Evolutionary conservation across 2,113 vertebrate species (phyloP).

Genomic region (Procapra przewalskii): DNA sequence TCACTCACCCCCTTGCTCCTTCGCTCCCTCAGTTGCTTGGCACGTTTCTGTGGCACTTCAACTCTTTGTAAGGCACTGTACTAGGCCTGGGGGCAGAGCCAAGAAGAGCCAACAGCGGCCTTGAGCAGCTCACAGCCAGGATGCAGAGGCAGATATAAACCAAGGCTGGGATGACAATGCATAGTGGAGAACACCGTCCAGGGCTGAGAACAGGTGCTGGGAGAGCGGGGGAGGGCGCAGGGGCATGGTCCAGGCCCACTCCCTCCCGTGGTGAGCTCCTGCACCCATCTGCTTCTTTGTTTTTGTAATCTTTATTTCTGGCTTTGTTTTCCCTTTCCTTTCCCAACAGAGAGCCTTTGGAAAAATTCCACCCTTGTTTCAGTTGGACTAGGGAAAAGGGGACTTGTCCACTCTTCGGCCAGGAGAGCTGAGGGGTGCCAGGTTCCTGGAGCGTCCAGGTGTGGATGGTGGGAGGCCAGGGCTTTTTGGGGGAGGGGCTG

Average conservation of each 20-base stretch:
- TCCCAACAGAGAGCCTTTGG: slow-evolving; percentile 60
- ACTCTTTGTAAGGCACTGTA: neutral
- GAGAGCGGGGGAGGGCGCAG: neutral
- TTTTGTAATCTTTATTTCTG: slow-evolving; percentile 68
- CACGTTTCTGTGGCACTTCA: neutral
- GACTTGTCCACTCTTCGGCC: slow-evolving; percentile 7
- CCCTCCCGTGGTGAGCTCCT: neutral
- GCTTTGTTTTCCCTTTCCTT: slow-evolving; percentile 65
- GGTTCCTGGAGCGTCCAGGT: slow-evolving; percentile 48
- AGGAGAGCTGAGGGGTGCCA: neutral
- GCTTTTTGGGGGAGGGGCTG: too few relatives aligned
- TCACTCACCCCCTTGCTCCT: neutral
- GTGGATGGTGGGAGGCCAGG: neutral
- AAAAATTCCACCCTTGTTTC: slow-evolving; percentile 71
- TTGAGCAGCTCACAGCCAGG: neutral
- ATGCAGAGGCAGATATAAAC: neutral
- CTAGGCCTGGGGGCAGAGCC: neutral
- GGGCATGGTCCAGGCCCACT: neutral
- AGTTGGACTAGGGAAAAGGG: slow-evolving; percentile 46
- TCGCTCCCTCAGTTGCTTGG: neutral
- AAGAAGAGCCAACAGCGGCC: neutral
- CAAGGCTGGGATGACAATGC: neutral
- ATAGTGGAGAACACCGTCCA: neutral
- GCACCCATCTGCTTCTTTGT: slow-evolving; percentile 68
- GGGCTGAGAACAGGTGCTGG: neutral